Evolutionary conservation across 2,888 invertebrate genomes (phyloP).

Genomic region (Spilosoma lubricipeda): DNA sequence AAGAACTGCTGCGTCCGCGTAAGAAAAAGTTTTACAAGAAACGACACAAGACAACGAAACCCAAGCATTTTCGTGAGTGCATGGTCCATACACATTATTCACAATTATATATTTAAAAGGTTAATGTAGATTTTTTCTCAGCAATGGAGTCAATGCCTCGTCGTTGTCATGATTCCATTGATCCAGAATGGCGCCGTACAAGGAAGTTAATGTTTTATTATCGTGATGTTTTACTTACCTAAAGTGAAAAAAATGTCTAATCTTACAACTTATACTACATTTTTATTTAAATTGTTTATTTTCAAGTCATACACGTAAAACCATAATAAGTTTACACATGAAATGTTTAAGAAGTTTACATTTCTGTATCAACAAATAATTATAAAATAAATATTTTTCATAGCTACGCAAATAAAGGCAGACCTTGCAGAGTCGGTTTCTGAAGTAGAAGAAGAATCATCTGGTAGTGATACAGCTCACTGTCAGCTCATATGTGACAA

Average conservation of each 20-base stretch:
- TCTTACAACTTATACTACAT: not conserved
- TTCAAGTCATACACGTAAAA: not conserved
- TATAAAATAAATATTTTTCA: constrained; percentile 21
- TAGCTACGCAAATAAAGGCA: constrained; percentile 78
- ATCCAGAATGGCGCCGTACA: not conserved
- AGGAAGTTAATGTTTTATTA: not conserved
- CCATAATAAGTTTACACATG: not conserved
- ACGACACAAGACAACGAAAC: constrained; percentile 85
- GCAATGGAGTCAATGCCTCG: not conserved
- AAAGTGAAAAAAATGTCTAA: not conserved
- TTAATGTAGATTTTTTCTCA: not conserved
- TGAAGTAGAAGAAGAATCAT: constrained; percentile 87
- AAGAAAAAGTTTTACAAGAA: constrained; percentile 89
- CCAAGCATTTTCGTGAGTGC: constrained; percentile 82
- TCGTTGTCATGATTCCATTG: not conserved
- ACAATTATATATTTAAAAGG: constrained; percentile 44
- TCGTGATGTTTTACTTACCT: not conserved
- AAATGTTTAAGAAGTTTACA: not conserved
- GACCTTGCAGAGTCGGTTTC: constrained; percentile 87
- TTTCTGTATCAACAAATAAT: not conserved
- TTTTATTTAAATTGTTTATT: not conserved
- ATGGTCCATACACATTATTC: constrained; percentile 58
- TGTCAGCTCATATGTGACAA: constrained; percentile 82
- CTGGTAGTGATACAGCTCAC: constrained; percentile 84
- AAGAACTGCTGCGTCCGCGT: constrained; percentile 81